These are phyloP conservation scores for Lathamus discolor DNA, from an alignment of 2,113 vertebrate species.

Conservation along the genomic window DNA sequence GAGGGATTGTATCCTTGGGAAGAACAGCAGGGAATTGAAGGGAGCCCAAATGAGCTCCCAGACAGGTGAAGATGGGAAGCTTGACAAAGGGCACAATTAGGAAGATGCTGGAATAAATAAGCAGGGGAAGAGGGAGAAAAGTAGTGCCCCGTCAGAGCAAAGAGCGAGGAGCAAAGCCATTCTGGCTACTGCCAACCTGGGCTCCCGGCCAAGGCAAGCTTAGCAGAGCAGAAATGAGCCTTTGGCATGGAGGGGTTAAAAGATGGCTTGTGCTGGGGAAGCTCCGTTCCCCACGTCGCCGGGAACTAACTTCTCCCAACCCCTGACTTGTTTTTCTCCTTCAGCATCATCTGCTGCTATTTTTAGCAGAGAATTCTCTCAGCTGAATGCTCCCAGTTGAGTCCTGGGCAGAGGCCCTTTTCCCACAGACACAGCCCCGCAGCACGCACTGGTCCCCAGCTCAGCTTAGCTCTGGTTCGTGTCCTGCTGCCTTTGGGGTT, in stretches of 20 bases:
- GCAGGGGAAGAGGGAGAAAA: not conserved
- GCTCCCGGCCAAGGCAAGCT: not conserved
- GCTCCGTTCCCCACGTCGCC: not conserved
- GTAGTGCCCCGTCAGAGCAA: not conserved
- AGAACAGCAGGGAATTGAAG: not conserved
- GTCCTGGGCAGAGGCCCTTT: slow-evolving; percentile 16
- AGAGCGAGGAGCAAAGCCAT: not conserved
- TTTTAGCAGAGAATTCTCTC: slow-evolving; percentile 67
- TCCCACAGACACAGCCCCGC: not conserved
- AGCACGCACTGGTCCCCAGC: not conserved
- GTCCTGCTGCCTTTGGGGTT: not conserved
- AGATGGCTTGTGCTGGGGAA: not conserved
- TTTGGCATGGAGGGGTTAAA: slow-evolving; percentile 7
- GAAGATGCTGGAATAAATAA: not conserved
- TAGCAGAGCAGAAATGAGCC: not conserved
- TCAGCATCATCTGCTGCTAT: slow-evolving; percentile 56
- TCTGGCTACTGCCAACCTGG: not conserved
- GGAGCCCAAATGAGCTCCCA: not conserved
- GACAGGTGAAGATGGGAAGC: not conserved
- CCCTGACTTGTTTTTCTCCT: slow-evolving; percentile 51
- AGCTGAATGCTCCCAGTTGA: slow-evolving; percentile 17
- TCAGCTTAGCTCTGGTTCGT: not conserved
- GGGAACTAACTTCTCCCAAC: slow-evolving; percentile 52
- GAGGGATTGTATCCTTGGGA: not conserved
- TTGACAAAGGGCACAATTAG: not conserved